Evolutionary conservation across 1,140 invertebrate species (phyloP).

Genomic region (Drosophila pandora): DNA sequence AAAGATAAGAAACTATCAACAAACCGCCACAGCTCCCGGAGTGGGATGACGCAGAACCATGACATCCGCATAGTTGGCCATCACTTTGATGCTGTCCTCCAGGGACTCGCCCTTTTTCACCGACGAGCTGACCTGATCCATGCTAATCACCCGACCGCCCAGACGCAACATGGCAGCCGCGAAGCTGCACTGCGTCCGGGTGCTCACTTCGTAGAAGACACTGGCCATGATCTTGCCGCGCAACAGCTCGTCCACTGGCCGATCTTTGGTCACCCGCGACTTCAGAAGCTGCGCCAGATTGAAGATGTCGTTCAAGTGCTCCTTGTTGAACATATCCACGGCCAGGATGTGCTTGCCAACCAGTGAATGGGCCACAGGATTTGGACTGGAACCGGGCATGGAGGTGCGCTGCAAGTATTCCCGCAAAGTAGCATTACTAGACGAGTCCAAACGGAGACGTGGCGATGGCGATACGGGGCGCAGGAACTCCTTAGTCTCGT

Average conservation of each 20-base stretch:
- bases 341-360: conserved; percentile 92
- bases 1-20: no score
- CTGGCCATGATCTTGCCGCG: conserved; percentile 97
- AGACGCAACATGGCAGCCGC: conserved; percentile 97
- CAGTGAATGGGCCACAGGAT: conserved; percentile 85
- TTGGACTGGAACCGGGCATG: conserved; percentile 32
- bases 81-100: conserved; percentile 93
- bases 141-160: conserved; percentile 95
- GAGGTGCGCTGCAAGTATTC: conserved; percentile 83
- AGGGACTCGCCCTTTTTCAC: conserved; percentile 98
- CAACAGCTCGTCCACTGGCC: conserved; percentile 93
- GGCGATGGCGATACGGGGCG: conserved; percentile 81
- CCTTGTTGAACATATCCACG: conserved; percentile 94
- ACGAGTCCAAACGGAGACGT: conserved; percentile 86
- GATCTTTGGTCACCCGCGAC: conserved; percentile 91
- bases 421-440: conserved; percentile 84
- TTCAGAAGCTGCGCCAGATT: conserved; percentile 96
- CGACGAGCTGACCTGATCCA: conserved; percentile 95
- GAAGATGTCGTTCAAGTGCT: conserved; percentile 96
- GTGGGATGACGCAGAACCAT: conserved; percentile 97
- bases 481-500: conserved; percentile 73
- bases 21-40: conserved; percentile 94
- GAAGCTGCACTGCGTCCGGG: conserved; percentile 98
- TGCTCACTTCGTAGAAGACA: conserved; percentile 99
- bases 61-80: conserved; percentile 95